Percentiles rank a stretch among this genome's conserved stretches.
Conservation (phyloP, 2,797 vertebrate genomes). For the Oryzias dopingdopingensis region DNA sequence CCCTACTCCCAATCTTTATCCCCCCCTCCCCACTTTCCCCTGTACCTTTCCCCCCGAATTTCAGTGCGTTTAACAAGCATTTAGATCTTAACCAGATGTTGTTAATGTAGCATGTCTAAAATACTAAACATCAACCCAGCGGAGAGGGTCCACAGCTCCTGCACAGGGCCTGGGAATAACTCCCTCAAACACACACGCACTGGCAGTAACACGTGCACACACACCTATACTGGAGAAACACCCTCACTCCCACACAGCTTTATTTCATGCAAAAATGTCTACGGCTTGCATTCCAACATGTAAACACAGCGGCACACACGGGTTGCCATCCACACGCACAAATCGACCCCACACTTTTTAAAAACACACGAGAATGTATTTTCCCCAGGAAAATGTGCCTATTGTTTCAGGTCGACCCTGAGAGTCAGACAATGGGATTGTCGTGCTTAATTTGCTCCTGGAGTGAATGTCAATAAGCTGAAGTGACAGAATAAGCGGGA, state of each 20-base stretch:
- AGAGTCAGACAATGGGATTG: slow-evolving; percentile 65
- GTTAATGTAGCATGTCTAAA: slow-evolving; percentile 88
- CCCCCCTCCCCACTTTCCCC: slow-evolving; percentile 51
- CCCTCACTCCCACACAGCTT: slow-evolving; percentile 45
- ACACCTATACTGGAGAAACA: slow-evolving; percentile 19
- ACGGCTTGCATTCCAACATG: slow-evolving; percentile 66
- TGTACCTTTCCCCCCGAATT: slow-evolving; percentile 70
- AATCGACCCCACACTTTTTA: slow-evolving; percentile 50
- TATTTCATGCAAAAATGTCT: slow-evolving; percentile 60
- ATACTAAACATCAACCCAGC: slow-evolving; percentile 84
- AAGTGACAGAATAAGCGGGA: slow-evolving; percentile 66
- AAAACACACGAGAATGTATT: slow-evolving; percentile 56
- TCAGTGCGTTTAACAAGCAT: slow-evolving; percentile 86
- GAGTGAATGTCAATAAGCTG: slow-evolving; percentile 74
- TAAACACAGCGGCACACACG: slow-evolving; percentile 61
- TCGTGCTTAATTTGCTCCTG: slow-evolving; percentile 67
- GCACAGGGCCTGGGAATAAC: slow-evolving; percentile 77
- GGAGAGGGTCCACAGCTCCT: slow-evolving; percentile 71
- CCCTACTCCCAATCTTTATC: slow-evolving; percentile 54
- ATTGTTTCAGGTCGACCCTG: slow-evolving; percentile 56
- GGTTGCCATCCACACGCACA: slow-evolving; percentile 53
- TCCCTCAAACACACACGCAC: slow-evolving; percentile 41
- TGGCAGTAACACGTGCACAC: slow-evolving; percentile 22
- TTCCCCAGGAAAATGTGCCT: slow-evolving; percentile 42
- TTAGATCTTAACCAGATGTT: slow-evolving; percentile 88